Percentiles rank a stretch among this genome's conserved stretches.
Conservation (phyloP, 1,140 invertebrate species). For the Lutraria rhynchaena region DNA sequence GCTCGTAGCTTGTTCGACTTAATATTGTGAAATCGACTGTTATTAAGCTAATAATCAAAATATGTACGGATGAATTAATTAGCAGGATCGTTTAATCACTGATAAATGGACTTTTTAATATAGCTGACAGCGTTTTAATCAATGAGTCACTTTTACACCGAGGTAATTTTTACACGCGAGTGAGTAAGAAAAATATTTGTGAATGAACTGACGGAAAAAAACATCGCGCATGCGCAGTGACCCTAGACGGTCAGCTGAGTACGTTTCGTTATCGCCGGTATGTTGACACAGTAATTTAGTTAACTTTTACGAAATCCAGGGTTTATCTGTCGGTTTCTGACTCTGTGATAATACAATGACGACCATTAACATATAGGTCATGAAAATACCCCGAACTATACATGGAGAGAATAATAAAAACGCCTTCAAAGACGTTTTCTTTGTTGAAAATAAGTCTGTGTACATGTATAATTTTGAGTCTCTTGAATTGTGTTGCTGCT, state of each 20-base stretch:
- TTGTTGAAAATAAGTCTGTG: slow-evolving; percentile 51
- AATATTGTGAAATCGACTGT: no score
- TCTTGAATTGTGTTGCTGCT: slow-evolving; percentile 29
- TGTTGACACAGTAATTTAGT: slow-evolving; percentile 36
- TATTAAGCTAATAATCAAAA: no score
- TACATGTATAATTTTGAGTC: slow-evolving; percentile 51
- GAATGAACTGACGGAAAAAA: slow-evolving; percentile 27
- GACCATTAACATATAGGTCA: slow-evolving; percentile 9
- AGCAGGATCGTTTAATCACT: no score
- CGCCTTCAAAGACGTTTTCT: slow-evolving; percentile 40
- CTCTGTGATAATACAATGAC: slow-evolving; percentile 23
- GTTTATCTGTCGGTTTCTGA: slow-evolving; percentile 37
- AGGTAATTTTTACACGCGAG: neutral
- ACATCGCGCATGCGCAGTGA: slow-evolving; percentile 56
- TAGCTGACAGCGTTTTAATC: no score
- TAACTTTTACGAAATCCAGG: slow-evolving; percentile 19
- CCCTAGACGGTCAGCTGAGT: slow-evolving; percentile 54
- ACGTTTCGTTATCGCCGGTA: slow-evolving; percentile 54
- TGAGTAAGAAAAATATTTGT: neutral
- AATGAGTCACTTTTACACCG: no score
- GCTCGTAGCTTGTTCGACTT: no score
- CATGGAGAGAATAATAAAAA: slow-evolving; percentile 27
- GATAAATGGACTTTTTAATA: no score
- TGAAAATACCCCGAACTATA: slow-evolving; percentile 38
- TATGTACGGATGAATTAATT: no score